Conservation (phyloP, 2,797 vertebrate species). For the Coendou prehensilis region DNA sequence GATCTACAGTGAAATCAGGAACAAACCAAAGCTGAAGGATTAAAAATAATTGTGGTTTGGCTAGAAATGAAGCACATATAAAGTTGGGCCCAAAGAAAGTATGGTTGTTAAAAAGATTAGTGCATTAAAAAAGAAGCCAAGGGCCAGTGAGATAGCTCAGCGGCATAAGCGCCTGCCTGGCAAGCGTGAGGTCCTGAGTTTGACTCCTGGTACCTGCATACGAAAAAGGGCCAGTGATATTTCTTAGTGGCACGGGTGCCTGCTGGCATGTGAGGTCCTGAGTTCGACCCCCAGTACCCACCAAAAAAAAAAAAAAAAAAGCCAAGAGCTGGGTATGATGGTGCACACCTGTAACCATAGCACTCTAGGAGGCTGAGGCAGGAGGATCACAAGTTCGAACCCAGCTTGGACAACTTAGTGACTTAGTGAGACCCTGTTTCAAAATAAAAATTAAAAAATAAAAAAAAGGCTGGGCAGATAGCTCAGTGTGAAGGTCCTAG, state of each 20-base stretch:
- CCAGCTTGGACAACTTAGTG: neutral
- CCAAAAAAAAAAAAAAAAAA: neutral
- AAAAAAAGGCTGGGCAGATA: neutral
- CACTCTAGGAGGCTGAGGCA: neutral
- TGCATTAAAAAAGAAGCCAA: neutral
- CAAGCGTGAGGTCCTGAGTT: too few species aligned
- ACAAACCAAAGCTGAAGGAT: neutral
- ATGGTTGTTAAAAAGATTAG: neutral
- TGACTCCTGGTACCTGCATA: too few species aligned
- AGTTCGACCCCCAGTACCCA: too few species aligned
- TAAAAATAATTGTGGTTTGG: neutral
- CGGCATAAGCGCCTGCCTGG: too few species aligned
- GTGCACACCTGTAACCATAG: neutral
- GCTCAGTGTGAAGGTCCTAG: neutral
- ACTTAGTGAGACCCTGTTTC: neutral
- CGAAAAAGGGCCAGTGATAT: too few species aligned
- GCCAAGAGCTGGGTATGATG: neutral
- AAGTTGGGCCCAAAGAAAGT: neutral
- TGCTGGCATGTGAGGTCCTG: too few species aligned
- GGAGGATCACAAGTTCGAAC: neutral
- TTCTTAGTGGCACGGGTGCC: too few species aligned
- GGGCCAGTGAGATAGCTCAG: too few species aligned
- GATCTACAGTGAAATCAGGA: neutral
- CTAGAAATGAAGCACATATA: neutral
- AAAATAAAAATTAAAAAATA: neutral